Percentiles rank a stretch among this genome's conserved stretches.
Conservation (phyloP, 2,113 vertebrate species). For the Litocranius walleri region DNA sequence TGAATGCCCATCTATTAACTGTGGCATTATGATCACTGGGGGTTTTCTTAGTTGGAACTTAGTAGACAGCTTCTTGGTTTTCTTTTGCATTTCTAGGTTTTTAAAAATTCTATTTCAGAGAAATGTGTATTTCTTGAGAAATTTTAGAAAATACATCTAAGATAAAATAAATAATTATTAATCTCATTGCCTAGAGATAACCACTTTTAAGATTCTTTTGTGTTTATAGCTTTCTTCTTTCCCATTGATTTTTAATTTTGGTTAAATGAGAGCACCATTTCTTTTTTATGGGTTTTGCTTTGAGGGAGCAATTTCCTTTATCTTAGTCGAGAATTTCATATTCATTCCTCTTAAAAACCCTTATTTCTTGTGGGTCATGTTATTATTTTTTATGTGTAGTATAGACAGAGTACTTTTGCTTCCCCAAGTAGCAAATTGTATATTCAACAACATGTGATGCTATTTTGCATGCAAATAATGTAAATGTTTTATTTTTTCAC, state of each 20-base stretch:
- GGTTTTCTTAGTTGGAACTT: background rate
- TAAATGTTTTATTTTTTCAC: background rate
- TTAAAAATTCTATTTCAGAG: background rate
- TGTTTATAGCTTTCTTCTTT: background rate
- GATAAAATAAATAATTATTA: background rate
- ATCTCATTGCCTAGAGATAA: background rate
- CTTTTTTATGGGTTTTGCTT: constrained; percentile 21
- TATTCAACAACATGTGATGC: background rate
- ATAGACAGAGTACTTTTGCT: background rate
- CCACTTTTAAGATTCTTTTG: background rate
- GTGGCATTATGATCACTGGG: background rate
- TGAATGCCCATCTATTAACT: background rate
- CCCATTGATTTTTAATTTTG: constrained; percentile 26
- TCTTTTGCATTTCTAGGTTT: background rate
- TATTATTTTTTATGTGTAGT: background rate
- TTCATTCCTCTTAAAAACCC: background rate
- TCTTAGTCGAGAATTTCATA: background rate
- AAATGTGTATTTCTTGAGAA: background rate
- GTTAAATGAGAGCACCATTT: constrained; percentile 6
- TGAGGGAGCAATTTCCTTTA: background rate
- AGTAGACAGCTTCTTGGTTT: background rate
- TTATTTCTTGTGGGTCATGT: background rate
- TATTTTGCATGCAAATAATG: background rate
- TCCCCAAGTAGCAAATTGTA: background rate
- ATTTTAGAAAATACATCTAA: background rate